Conservation (phyloP, 1,140 invertebrate species). For the Drosophila biarmipes region DNA sequence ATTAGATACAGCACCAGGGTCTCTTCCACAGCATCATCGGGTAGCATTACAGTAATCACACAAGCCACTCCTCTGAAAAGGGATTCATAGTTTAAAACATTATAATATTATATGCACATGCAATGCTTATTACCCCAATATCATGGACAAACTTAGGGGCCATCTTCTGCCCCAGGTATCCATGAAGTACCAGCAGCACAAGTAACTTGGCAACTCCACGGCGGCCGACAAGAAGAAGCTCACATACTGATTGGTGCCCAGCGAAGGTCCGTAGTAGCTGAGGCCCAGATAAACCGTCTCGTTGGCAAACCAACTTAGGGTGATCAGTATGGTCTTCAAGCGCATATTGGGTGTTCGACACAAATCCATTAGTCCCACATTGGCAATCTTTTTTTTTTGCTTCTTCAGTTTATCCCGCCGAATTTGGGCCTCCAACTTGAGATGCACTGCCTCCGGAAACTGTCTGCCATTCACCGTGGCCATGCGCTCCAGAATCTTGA, state of each 20-base stretch:
- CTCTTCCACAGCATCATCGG: conserved; percentile 89
- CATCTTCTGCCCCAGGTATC: conserved; percentile 92
- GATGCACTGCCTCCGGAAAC: conserved; percentile 89
- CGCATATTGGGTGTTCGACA: conserved; percentile 94
- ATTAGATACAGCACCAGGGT: conserved; percentile 92
- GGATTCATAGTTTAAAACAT: not conserved
- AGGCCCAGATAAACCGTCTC: conserved; percentile 92
- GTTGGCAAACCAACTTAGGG: conserved; percentile 89
- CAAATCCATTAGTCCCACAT: conserved; percentile 89
- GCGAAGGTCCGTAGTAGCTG: conserved; percentile 93
- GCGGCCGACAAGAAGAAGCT: conserved; percentile 93
- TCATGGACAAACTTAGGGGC: conserved; percentile 93
- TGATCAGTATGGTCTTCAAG: conserved; percentile 89
- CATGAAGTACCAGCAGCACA: conserved; percentile 93
- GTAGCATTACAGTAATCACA: conserved; percentile 92
- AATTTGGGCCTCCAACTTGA: conserved; percentile 88
- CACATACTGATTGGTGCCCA: conserved; percentile 93
- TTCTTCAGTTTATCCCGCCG: conserved; percentile 84
- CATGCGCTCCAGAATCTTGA: conserved; percentile 90
- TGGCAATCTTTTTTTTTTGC: conserved; percentile 87
- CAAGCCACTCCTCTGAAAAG: conserved; percentile 89
- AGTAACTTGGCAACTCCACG: conserved; percentile 93
- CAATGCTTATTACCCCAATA: conserved; percentile 85
- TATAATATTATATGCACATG: not conserved
- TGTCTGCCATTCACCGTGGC: conserved; percentile 91